Percentiles rank a stretch among this genome's conserved stretches.
These are phyloP conservation scores for Metalampra italica DNA, from an alignment of 2,888 invertebrate genomes.

Conservation along the genomic window DNA sequence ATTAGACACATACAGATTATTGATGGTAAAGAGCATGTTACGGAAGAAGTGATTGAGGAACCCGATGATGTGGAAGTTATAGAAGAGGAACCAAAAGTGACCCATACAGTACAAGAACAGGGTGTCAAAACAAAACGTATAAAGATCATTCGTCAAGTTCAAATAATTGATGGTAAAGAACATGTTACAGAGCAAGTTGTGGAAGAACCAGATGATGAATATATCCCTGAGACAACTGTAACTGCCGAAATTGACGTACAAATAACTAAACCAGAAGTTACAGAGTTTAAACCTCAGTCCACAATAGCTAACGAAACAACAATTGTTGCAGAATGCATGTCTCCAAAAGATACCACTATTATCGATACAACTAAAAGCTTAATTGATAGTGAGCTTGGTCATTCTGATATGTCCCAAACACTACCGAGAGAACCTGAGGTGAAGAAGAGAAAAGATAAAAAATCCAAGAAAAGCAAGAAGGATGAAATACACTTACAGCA, in stretches of 20 bases:
- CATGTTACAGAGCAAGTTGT: slow-evolving; percentile 86
- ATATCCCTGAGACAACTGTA: slow-evolving; percentile 41
- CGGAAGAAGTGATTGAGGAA: slow-evolving; percentile 91
- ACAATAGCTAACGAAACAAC: slow-evolving; percentile 13
- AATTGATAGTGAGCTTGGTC: slow-evolving; percentile 14
- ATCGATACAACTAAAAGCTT: slow-evolving; percentile 12
- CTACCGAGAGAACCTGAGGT: slow-evolving; percentile 3
- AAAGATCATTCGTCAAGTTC: slow-evolving; percentile 84
- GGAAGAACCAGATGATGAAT: slow-evolving; percentile 83
- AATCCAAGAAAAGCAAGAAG: not conserved
- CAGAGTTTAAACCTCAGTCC: not conserved
- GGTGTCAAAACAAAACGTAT: slow-evolving; percentile 51
- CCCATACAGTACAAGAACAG: slow-evolving; percentile 43
- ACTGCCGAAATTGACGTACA: slow-evolving; percentile 46
- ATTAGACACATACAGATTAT: slow-evolving; percentile 87
- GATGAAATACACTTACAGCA: not conserved
- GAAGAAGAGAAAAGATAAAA: not conserved
- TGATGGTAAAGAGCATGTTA: slow-evolving; percentile 89
- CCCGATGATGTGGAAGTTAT: slow-evolving; percentile 87
- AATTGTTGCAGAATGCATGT: not conserved
- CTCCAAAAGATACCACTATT: slow-evolving; percentile 3
- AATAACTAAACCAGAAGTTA: slow-evolving; percentile 20
- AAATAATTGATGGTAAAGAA: slow-evolving; percentile 88
- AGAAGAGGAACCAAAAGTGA: slow-evolving; percentile 76
- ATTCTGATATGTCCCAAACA: slow-evolving; percentile 2